phyloP scores from a whole-genome alignment of 2,888 invertebrate genomes.

The Pristionchus entomophagus region DNA sequence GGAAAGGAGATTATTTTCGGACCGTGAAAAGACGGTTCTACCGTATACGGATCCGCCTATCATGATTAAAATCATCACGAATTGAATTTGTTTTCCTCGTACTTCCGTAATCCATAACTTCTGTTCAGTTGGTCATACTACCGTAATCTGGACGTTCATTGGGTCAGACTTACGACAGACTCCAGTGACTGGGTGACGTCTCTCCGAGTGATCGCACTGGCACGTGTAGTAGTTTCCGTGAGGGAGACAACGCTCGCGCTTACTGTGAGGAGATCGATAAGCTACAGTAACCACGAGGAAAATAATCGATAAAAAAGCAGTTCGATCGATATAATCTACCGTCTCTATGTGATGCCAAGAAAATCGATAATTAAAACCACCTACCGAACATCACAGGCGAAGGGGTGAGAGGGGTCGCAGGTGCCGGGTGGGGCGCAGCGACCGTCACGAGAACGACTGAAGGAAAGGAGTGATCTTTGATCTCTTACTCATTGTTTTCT shows the following conservation, averaged over 20 bases:
- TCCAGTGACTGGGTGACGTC: constrained; percentile 74
- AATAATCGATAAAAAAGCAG: neutral
- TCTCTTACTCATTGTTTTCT: no score
- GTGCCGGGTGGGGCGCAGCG: constrained; percentile 56
- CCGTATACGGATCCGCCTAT: no score
- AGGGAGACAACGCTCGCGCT: constrained; percentile 73
- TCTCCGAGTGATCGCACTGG: constrained; percentile 71
- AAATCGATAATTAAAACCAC: neutral
- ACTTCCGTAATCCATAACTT: neutral
- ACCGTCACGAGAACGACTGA: constrained; percentile 45
- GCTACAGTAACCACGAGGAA: constrained; percentile 29
- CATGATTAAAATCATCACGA: no score
- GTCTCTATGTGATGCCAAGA: no score
- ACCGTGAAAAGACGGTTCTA: no score
- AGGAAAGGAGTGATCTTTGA: neutral
- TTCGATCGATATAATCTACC: neutral
- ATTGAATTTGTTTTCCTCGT: no score
- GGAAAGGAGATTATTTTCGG: constrained; percentile 8
- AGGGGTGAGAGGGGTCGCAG: constrained; percentile 71
- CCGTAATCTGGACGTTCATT: no score
- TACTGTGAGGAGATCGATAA: constrained; percentile 55
- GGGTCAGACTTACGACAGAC: constrained; percentile 70
- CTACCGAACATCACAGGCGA: constrained; percentile 66
- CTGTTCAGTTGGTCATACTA: neutral
- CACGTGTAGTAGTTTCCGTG: constrained; percentile 73